phyloP scores from a whole-genome alignment of 53 echinoderm and acorn worm species.

The Echinarachnius parma region DNA sequence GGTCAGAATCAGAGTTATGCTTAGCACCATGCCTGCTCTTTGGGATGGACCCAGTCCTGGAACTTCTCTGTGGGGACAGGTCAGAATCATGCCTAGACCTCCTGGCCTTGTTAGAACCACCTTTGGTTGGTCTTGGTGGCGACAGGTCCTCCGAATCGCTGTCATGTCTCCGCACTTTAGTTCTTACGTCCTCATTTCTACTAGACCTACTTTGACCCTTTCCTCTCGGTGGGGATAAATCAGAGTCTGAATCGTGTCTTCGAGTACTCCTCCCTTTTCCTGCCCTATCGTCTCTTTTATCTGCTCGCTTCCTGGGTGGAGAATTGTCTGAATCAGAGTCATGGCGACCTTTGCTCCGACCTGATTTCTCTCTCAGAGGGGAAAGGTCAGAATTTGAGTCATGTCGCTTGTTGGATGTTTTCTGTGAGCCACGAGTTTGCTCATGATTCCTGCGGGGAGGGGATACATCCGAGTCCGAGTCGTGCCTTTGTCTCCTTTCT shows the following conservation, averaged over 20 bases:
- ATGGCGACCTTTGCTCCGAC: slow-evolving; percentile 1
- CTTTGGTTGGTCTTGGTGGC: not conserved
- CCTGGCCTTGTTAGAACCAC: not conserved
- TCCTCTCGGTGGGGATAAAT: slow-evolving; percentile 65
- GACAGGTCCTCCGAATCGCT: not conserved
- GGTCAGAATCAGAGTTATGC: slow-evolving; percentile 70
- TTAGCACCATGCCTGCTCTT: slow-evolving; percentile 2
- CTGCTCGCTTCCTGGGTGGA: slow-evolving; percentile 46
- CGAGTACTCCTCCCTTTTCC: not conserved
- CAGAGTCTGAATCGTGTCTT: slow-evolving; percentile 74
- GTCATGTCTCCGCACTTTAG: too few species aligned
- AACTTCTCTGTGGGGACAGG: slow-evolving; percentile 36
- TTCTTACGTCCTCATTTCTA: too few species aligned
- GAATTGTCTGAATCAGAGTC: slow-evolving; percentile 67
- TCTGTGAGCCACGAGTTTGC: too few species aligned
- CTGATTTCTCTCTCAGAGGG: slow-evolving; percentile 36
- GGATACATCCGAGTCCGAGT: slow-evolving; percentile 61
- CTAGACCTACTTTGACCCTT: not conserved
- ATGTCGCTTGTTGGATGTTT: slow-evolving; percentile 11
- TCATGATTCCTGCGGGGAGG: slow-evolving; percentile 45
- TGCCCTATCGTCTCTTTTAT: not conserved
- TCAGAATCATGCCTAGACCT: slow-evolving; percentile 57
- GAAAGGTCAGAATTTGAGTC: slow-evolving; percentile 69
- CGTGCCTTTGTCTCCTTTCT: slow-evolving; percentile 42
- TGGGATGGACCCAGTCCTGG: slow-evolving; percentile 16